Percentiles rank a stretch among this genome's conserved stretches.
Conservation (phyloP, 1,140 invertebrate species). For the Drosophila hydei region DNA sequence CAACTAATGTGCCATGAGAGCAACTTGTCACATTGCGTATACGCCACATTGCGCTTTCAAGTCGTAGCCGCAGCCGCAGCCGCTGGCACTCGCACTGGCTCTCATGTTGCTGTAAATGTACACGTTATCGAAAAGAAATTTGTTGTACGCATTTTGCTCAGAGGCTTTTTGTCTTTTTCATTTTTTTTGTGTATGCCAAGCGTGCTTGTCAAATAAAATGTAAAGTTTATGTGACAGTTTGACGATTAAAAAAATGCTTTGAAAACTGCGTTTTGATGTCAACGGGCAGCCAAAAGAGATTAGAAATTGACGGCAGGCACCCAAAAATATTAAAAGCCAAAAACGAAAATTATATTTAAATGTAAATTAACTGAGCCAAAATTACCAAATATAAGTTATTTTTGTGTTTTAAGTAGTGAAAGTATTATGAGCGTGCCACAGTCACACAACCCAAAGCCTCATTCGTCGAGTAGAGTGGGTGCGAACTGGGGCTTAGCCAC, state of each 20-base stretch:
- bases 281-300: constrained; percentile 58
- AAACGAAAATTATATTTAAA: constrained; percentile 71
- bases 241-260: constrained; percentile 73
- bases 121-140: constrained; percentile 76
- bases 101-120: constrained; percentile 20
- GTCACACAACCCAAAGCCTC: no score
- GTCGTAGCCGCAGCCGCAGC: background rate
- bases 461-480: constrained; percentile 49
- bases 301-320: constrained; percentile 55
- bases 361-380: constrained; percentile 67
- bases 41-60: constrained; percentile 31
- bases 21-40: constrained; percentile 35
- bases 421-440: constrained; percentile 45
- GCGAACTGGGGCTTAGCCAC: constrained; percentile 20
- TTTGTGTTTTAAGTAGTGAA: constrained; percentile 78
- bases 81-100: no score
- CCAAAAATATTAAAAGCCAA: constrained; percentile 62
- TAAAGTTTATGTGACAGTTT: constrained; percentile 79
- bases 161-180: constrained; percentile 27
- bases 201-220: constrained; percentile 80
- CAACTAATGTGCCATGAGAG: constrained; percentile 68
- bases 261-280: constrained; percentile 68
- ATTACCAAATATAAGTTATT: constrained; percentile 80
- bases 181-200: constrained; percentile 59
- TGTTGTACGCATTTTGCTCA: constrained; percentile 24